Percentiles rank a stretch among this genome's conserved stretches.
Conservation (phyloP, 2,888 invertebrate genomes). For the Biston stratarius region DNA sequence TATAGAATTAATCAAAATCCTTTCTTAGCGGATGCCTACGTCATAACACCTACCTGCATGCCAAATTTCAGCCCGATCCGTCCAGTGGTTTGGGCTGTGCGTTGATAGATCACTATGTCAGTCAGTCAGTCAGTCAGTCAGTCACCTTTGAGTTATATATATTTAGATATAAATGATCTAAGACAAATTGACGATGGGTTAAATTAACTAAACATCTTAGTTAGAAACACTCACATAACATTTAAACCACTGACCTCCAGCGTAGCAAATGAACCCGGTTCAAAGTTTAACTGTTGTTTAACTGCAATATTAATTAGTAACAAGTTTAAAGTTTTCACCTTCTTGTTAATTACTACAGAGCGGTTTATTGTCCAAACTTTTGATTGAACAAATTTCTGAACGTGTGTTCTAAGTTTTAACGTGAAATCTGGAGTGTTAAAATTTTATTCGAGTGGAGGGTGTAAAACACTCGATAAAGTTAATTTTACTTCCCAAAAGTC, state of each 20-base stretch:
- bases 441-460: conserved; percentile 20
- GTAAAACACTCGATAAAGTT: conserved; percentile 16
- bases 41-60: too few species aligned
- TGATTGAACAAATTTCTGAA: conserved; percentile 23
- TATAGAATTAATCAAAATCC: too few species aligned
- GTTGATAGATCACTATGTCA: too few species aligned
- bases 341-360: conserved; percentile 23
- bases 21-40: too few species aligned
- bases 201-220: background rate
- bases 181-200: too few species aligned
- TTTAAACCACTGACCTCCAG: conserved; percentile 17
- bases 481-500: background rate
- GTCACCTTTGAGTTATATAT: too few species aligned
- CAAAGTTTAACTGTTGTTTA: conserved; percentile 27
- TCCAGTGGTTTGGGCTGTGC: too few species aligned
- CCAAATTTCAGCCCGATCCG: too few species aligned
- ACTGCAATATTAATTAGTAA: conserved; percentile 34
- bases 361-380: conserved; percentile 33
- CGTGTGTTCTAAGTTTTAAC: conserved; percentile 20
- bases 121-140: too few species aligned
- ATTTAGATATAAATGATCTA: too few species aligned
- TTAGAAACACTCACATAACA: background rate
- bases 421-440: conserved; percentile 14
- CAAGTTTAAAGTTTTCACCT: conserved; percentile 18
- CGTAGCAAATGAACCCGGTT: conserved; percentile 21